These are phyloP conservation scores for Euleptes europaea DNA, from an alignment of 2,113 vertebrate species.

Conservation along the genomic window DNA sequence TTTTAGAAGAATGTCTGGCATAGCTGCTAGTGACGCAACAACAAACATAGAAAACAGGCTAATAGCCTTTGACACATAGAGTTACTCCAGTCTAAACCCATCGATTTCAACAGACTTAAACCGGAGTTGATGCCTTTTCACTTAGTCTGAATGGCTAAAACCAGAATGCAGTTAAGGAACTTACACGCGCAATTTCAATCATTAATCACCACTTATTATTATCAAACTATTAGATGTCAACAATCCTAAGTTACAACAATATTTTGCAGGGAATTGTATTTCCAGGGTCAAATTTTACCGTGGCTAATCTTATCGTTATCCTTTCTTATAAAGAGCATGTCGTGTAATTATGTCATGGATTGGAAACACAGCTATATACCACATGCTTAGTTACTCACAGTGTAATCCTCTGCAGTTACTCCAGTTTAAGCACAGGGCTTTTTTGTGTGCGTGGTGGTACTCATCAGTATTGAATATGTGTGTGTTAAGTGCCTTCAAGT, in stretches of 20 bases:
- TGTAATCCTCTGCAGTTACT: no score
- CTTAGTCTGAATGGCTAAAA: background rate
- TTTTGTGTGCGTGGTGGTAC: no score
- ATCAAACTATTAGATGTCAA: background rate
- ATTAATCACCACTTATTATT: background rate
- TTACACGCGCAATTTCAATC: background rate
- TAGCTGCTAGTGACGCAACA: background rate
- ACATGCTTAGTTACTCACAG: background rate
- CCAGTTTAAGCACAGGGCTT: no score
- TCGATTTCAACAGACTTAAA: no score
- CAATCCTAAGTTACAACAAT: background rate
- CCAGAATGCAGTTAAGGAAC: background rate
- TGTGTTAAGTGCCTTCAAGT: no score
- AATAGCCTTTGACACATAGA: background rate
- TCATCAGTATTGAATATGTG: no score
- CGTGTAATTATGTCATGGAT: background rate
- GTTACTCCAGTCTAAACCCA: no score
- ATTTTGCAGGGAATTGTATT: background rate
- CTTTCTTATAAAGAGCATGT: accelerated
- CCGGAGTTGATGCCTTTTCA: background rate
- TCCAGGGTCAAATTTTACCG: background rate
- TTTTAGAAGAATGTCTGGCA: background rate
- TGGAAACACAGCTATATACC: background rate
- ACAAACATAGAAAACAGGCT: background rate
- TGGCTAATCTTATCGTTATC: background rate